These are phyloP conservation scores for Heliothis subflexa DNA, from an alignment of 1,140 invertebrate genomes.

Conservation along the genomic window DNA sequence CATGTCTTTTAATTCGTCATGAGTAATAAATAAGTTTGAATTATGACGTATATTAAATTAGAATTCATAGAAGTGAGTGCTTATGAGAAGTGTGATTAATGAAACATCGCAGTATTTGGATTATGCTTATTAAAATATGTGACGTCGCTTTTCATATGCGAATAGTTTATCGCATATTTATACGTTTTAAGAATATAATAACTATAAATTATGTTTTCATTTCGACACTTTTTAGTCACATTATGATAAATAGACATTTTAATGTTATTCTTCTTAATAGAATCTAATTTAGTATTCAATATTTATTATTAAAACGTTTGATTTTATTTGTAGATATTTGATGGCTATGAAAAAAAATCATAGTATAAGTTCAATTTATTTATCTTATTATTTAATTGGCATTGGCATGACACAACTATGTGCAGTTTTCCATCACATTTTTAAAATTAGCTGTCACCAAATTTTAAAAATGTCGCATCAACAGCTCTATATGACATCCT, in stretches of 20 bases:
- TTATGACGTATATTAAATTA: constrained; percentile 19
- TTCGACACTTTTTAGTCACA: neutral
- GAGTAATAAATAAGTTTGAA: constrained; percentile 31
- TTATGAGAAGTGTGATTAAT: constrained; percentile 40
- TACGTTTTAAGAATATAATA: neutral
- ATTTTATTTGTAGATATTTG: no score
- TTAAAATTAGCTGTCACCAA: neutral
- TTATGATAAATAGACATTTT: neutral
- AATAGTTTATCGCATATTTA: constrained; percentile 17
- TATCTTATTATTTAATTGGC: no score
- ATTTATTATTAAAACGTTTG: no score
- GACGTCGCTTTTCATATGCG: neutral
- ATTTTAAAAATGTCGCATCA: constrained; percentile 12
- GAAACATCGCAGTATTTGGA: constrained; percentile 22
- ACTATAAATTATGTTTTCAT: neutral
- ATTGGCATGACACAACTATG: no score
- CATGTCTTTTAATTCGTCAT: constrained; percentile 18
- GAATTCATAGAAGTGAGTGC: neutral
- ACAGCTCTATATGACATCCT: constrained; percentile 62
- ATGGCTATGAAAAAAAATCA: no score
- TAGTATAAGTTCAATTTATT: no score
- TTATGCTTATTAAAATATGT: constrained; percentile 33
- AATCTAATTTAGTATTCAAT: no score
- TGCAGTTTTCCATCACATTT: neutral
- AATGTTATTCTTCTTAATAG: no score